These are phyloP conservation scores for Loxodonta africana DNA, from an alignment of 2,113 vertebrate species.

Conservation along the genomic window DNA sequence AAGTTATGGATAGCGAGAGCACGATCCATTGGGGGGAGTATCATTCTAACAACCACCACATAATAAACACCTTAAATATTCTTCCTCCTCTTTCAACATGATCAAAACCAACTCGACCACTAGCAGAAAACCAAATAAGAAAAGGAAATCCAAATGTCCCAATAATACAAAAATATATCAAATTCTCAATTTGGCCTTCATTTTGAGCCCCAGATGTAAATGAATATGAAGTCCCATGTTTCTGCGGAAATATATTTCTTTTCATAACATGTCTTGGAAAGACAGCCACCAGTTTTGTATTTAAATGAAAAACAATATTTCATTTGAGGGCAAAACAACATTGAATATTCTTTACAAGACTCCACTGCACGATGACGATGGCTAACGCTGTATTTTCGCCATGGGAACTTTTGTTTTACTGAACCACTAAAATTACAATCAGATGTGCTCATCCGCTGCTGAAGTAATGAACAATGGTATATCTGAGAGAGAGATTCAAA, in stretches of 20 bases:
- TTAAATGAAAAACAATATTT: slow-evolving; percentile 83
- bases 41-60: background rate
- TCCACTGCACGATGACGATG: slow-evolving; percentile 85
- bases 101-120: slow-evolving; percentile 25
- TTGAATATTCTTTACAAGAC: slow-evolving; percentile 84
- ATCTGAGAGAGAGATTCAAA: slow-evolving; percentile 89
- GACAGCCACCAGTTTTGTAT: slow-evolving; percentile 64
- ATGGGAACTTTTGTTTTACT: slow-evolving; percentile 88
- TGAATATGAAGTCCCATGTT: slow-evolving; percentile 69
- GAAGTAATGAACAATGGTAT: slow-evolving; percentile 90
- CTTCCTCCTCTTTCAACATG: slow-evolving; percentile 42
- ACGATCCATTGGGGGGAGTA: background rate
- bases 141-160: slow-evolving; percentile 64
- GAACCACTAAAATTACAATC: slow-evolving; percentile 89
- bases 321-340: slow-evolving; percentile 82
- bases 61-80: background rate
- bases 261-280: slow-evolving; percentile 64
- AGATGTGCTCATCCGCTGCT: slow-evolving; percentile 87
- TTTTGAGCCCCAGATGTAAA: slow-evolving; percentile 71
- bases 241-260: slow-evolving; percentile 58
- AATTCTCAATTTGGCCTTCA: slow-evolving; percentile 64
- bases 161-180: slow-evolving; percentile 59
- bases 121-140: slow-evolving; percentile 50
- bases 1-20: background rate
- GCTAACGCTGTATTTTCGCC: slow-evolving; percentile 86